Conservation (phyloP, 2,113 vertebrate genomes). For the Acinonyx jubatus region DNA sequence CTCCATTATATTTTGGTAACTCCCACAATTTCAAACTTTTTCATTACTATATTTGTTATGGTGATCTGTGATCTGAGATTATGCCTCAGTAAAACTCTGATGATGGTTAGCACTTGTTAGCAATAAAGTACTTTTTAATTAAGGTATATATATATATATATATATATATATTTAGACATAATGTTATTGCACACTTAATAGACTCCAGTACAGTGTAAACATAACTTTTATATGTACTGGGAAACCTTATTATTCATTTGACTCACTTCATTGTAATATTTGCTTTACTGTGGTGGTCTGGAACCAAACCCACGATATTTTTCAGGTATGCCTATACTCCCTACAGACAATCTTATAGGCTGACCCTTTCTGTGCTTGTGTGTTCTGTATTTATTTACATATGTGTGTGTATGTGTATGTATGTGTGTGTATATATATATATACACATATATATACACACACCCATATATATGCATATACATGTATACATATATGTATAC, state of each 20-base stretch:
- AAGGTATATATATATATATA: background rate
- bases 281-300: background rate
- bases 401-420: background rate
- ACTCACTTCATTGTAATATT: background rate
- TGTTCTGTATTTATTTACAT: background rate
- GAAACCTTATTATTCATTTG: background rate
- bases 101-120: background rate
- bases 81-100: background rate
- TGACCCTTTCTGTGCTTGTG: background rate
- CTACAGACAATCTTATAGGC: background rate
- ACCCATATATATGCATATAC: no score
- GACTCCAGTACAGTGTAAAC: background rate
- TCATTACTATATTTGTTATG: background rate
- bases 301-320: background rate
- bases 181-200: background rate
- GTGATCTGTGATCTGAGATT: background rate
- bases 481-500: no score
- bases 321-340: background rate
- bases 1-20: background rate
- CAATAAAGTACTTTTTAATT: background rate
- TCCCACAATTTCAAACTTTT: background rate
- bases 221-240: background rate
- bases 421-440: background rate
- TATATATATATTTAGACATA: background rate
- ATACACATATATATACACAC: background rate